Conservation (phyloP, 2,888 invertebrate species). For the Mimas tiliae region DNA sequence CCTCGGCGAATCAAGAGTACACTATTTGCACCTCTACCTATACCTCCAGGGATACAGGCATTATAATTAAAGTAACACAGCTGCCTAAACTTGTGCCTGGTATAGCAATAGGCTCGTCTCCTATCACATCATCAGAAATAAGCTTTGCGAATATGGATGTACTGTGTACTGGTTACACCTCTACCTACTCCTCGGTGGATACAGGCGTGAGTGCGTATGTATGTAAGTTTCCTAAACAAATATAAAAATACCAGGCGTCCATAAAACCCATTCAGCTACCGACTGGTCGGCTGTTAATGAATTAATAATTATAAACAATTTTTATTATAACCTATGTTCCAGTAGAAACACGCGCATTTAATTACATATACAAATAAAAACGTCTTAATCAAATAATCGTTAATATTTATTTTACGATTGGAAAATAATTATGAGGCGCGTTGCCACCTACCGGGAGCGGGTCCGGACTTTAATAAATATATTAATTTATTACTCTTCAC, state of each 20-base stretch:
- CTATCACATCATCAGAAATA: too few relatives aligned
- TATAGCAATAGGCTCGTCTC: too few relatives aligned
- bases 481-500: slow-evolving; percentile 12
- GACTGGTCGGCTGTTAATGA: neutral
- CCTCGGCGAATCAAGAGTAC: too few relatives aligned
- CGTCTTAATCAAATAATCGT: slow-evolving; percentile 53
- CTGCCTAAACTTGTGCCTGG: too few relatives aligned
- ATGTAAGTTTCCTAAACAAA: neutral
- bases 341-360: slow-evolving; percentile 31
- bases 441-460: slow-evolving; percentile 43
- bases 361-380: slow-evolving; percentile 44
- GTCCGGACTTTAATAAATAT: neutral
- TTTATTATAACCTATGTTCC: slow-evolving; percentile 28
- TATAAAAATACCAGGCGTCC: neutral
- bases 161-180: too few relatives aligned
- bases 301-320: slow-evolving; percentile 25
- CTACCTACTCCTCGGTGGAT: neutral
- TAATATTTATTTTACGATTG: slow-evolving; percentile 49
- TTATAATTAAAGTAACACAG: too few relatives aligned
- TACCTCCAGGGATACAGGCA: neutral
- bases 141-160: too few relatives aligned
- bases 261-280: slow-evolving; percentile 17
- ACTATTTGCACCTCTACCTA: neutral
- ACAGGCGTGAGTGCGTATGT: too few relatives aligned
- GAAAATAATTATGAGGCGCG: slow-evolving; percentile 33